A percentile compares a stretch with the other conserved stretches of the same genome.
Evolutionary conservation across 2,797 vertebrate species (phyloP).

Genomic region (Cercopithecus diana): DNA sequence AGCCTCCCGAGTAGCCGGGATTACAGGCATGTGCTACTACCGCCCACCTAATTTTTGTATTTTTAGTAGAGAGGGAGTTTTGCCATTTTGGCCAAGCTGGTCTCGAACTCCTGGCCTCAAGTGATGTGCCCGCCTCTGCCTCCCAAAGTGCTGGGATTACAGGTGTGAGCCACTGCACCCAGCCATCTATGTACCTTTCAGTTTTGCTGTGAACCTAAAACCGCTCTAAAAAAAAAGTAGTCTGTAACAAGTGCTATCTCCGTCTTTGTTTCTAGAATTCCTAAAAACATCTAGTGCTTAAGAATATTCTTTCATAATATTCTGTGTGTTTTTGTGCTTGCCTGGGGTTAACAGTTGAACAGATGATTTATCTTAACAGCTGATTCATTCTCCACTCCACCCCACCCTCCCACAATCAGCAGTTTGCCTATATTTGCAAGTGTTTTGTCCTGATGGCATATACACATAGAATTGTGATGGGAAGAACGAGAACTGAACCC

Average conservation of each 20-base stretch:
- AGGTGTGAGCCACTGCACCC: neutral
- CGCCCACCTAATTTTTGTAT: neutral
- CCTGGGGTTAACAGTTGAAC: neutral
- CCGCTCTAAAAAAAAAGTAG: neutral
- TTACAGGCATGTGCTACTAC: neutral
- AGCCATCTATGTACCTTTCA: neutral
- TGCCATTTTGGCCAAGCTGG: neutral
- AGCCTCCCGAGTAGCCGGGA: neutral
- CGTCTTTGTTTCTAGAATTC: slow-evolving; percentile 45
- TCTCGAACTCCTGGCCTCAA: neutral
- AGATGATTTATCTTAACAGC: neutral
- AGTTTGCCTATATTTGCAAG: neutral
- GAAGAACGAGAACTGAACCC: neutral
- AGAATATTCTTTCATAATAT: neutral
- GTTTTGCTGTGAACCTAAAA: neutral
- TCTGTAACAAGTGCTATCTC: neutral
- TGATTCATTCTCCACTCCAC: neutral
- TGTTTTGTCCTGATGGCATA: neutral
- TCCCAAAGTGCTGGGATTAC: neutral
- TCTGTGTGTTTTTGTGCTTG: neutral
- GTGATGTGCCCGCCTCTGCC: neutral
- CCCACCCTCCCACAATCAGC: neutral
- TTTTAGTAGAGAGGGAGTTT: neutral
- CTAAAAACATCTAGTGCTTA: neutral
- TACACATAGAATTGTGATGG: neutral